Conservation (phyloP, 2,797 vertebrate genomes). For the Diceros bicornis region DNA sequence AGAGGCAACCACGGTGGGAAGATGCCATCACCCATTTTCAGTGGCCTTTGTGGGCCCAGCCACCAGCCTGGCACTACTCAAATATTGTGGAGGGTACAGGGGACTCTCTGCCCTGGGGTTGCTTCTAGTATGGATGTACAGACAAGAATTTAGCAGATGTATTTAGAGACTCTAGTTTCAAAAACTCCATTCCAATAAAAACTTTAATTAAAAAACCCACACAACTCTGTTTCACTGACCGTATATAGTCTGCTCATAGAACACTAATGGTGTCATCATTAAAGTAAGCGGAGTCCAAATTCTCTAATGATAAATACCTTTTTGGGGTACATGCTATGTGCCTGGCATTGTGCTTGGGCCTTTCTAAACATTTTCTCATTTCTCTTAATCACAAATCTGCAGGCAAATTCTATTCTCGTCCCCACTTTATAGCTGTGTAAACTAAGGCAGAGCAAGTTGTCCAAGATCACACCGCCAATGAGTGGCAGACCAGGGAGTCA, state of each 20-base stretch:
- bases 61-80: not conserved
- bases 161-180: not conserved
- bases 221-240: not conserved
- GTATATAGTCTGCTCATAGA: not conserved
- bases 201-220: not conserved
- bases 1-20: not conserved
- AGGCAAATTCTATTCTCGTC: not conserved
- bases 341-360: not conserved
- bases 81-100: accelerated
- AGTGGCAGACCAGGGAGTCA: not conserved
- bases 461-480: not conserved
- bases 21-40: not conserved
- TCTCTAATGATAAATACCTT: not conserved
- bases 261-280: not conserved
- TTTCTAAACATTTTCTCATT: constrained; percentile 12
- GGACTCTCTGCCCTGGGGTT: not conserved
- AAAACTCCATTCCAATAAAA: constrained; percentile 8
- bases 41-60: not conserved
- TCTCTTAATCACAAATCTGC: not conserved
- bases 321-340: not conserved
- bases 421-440: not conserved
- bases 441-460: not conserved
- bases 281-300: not conserved
- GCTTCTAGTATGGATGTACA: not conserved
- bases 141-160: not conserved